Evolutionary conservation across 2,113 vertebrate species (phyloP), one percentile per base, ranked within the genome.

Genomic region (Danionella cerebrum): DNA sequence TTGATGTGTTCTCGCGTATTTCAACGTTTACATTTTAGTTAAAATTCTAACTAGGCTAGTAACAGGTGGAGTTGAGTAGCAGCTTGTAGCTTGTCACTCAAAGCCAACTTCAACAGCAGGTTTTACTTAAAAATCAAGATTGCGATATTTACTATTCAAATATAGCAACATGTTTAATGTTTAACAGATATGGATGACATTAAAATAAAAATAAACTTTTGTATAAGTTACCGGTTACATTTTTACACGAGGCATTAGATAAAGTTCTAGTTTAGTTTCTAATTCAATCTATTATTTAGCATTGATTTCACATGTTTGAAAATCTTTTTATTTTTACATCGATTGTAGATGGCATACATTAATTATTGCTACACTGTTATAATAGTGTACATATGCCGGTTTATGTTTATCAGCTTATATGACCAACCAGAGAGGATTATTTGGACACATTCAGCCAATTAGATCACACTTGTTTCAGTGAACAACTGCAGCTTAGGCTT

Each of bases 381-480:
- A n/a, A n/a, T n/a, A n/a, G n/a, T n/a, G n/a, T n/a, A n/a, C n/a
- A n/a, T n/a, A n/a, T n/a, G n/a, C n/a, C n/a, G n/a, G n/a, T n/a
- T n/a, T n/a, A n/a, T n/a, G n/a, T n/a, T n/a, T n/a, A n/a, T 41
- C 39, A 27, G 14, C 38, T 60, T 44, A 41, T 47, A 42, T 42
- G 10, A 19, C 24, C 21, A 58, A 11, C 14, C 58, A 33, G 39
- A 14, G 6, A n/a, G 14, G 22, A 16, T 27, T 27, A 57, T 10
- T 59, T n/a, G n/a, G 48, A 48, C 41, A 48, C 7, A 2, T 63
- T 62, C 27, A 63, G 27, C 59, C 44, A 35, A 63, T 63, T 63
- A 63, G 12, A 44, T 45, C 5, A 16, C 10, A 5, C 18, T 48
- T 3, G 16, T 35, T 63, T 63, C 12, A 48, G 19, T 62, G 27